Base-by-base conservation (phyloP, 1,140 invertebrate genomes). In the Marisa cornuarietis region DNA sequence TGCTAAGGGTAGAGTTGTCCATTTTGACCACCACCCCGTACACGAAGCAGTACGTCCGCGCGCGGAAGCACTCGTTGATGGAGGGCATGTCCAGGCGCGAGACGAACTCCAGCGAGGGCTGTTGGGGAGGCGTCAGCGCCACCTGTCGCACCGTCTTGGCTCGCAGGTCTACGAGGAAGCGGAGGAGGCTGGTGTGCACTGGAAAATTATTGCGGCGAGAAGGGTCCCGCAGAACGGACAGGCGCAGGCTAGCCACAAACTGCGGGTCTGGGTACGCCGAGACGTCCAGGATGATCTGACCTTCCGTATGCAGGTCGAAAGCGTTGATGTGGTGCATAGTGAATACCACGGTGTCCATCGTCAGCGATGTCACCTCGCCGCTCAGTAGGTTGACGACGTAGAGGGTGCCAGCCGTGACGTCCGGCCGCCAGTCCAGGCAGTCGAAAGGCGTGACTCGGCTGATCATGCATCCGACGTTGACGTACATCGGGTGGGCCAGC, bases 281-380 rank as follows among this genome's bases (percentile, higher is more conserved):
- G 22, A 87, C 71, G 80, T 90, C 89, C 24, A 89, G 83, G 16
- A 87, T 74, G 22, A 89, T 83, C 7, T 79, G 66, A 11, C 31
- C 31, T 0, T 61, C 49, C 13, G 86, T 69, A 20, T 80, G 81
- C 7, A 63, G 63, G 81, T 90, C 87, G 73, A 83, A 90, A 14
- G 89, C 89, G 75, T 90, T 90, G 16, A 88, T 78, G 77, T 88
- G 86, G 71, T 89, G 89, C 85, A 88, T 87, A 52, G 81, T 81
- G 76, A 88, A 89, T 18, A 58, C 54, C 22, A 85, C 84, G 62
- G 80, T 84, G 18, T 81, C 78, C 31, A 84, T 86, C 73, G 82
- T 72, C 49, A 87, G 71, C 20, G 82, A 79, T 20, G 24, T 79
- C 16, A 88, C 81, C 16, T 85, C 65, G 20, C 85, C 84, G 3